Conservation (phyloP, 2,888 invertebrate genomes). For the Pseudococcus viburni region DNA sequence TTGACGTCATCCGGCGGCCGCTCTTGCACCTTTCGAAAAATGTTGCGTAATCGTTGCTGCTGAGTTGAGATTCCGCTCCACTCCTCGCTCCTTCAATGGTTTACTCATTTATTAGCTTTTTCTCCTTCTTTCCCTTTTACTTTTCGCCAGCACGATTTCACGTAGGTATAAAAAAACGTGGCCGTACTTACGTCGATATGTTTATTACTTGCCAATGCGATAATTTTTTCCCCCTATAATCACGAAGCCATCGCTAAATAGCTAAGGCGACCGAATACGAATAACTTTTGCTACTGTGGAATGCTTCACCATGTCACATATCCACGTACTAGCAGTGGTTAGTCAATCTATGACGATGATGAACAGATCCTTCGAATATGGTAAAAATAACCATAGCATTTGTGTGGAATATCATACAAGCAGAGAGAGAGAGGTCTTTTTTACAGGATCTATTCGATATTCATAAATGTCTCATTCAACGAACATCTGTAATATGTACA, state of each 20-base stretch:
- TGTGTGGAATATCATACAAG: too few relatives aligned
- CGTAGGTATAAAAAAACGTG: background rate
- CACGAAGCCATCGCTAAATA: background rate
- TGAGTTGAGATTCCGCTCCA: slow-evolving; percentile 18
- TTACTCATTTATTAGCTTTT: background rate
- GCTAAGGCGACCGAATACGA: background rate
- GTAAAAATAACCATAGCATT: too few relatives aligned
- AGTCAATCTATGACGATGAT: background rate
- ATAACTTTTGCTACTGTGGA: background rate
- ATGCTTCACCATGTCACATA: slow-evolving; percentile 1
- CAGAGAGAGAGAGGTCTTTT: too few relatives aligned
- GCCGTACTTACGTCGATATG: background rate
- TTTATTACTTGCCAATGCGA: background rate
- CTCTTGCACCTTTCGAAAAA: slow-evolving; percentile 56
- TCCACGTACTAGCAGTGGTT: background rate
- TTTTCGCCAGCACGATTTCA: background rate
- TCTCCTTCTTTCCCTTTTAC: slow-evolving; percentile 19
- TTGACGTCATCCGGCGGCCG: slow-evolving; percentile 55
- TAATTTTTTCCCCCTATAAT: slow-evolving; percentile 5
- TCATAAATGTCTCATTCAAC: too few relatives aligned
- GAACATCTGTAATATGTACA: too few relatives aligned
- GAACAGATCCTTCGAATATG: background rate
- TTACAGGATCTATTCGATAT: too few relatives aligned
- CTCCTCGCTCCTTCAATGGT: background rate
- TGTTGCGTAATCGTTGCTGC: slow-evolving; percentile 53